phyloP scores from a whole-genome alignment of 2,113 vertebrate species.

The Nymphicus hollandicus region DNA sequence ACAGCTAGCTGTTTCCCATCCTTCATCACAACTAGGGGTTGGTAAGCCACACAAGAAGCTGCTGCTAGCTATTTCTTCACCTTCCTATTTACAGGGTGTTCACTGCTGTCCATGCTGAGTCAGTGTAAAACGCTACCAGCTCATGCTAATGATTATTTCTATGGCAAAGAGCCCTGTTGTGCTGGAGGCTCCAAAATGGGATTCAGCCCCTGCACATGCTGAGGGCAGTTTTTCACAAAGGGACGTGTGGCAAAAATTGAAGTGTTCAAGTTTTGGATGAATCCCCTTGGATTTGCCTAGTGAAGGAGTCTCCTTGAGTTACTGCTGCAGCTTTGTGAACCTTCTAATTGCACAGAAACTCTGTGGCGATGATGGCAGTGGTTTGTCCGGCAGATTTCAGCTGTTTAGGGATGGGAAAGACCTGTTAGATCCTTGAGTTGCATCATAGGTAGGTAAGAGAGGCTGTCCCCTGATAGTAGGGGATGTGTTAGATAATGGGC shows the following conservation, averaged over 20 bases:
- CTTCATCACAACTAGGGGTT: not conserved
- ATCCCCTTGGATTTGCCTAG: not conserved
- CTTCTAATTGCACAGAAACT: not conserved
- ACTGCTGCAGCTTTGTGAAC: not conserved
- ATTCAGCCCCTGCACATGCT: not conserved
- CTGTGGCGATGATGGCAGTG: rapidly evolving
- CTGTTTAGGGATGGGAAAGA: not conserved
- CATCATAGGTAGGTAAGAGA: not conserved
- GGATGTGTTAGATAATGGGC: not conserved
- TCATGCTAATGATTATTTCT: not conserved
- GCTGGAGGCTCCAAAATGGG: not conserved
- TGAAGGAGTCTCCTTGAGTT: not conserved
- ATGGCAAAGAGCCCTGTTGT: rapidly evolving
- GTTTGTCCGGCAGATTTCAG: not conserved
- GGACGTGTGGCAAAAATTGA: not conserved
- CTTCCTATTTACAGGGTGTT: not conserved
- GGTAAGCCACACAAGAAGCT: not conserved
- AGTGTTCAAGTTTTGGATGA: not conserved
- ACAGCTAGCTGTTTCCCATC: not conserved
- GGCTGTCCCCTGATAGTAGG: not conserved
- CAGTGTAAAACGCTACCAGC: not conserved
- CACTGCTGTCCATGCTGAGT: not conserved
- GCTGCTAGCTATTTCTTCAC: not conserved
- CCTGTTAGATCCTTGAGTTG: not conserved
- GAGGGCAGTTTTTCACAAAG: not conserved